Percentiles rank a stretch among this genome's conserved stretches.
Conservation (phyloP, 2,113 vertebrate genomes). For the Aphyosemion australe region DNA sequence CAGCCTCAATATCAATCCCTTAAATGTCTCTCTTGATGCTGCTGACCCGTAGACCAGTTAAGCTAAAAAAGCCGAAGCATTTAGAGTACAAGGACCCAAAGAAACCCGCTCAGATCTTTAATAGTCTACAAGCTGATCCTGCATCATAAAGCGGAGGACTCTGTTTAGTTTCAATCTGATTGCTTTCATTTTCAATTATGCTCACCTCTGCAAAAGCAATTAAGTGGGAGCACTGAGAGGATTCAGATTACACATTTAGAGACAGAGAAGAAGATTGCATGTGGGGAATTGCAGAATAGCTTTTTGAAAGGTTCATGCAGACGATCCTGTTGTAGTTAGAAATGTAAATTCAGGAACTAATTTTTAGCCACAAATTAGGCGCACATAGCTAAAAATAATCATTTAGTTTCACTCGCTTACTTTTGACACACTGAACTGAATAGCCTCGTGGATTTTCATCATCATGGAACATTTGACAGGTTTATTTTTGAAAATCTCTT, state of each 20-base stretch:
- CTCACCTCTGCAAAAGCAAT: constrained; percentile 52
- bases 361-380: constrained; percentile 4
- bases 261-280: constrained; percentile 7
- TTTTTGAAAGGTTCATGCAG: constrained; percentile 4
- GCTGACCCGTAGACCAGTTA: background rate
- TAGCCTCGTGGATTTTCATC: background rate
- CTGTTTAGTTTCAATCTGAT: constrained; percentile 37
- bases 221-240: constrained; percentile 24
- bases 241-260: constrained; percentile 41
- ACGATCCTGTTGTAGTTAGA: background rate
- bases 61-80: constrained; percentile 16
- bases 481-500: constrained; percentile 75
- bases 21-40: constrained; percentile 3
- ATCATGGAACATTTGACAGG: constrained; percentile 59
- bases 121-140: constrained; percentile 28
- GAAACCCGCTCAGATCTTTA: constrained; percentile 9
- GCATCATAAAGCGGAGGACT: constrained; percentile 10
- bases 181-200: constrained; percentile 57
- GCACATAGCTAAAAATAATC: background rate
- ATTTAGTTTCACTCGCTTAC: constrained; percentile 7
- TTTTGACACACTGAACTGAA: constrained; percentile 12
- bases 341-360: background rate
- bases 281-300: background rate
- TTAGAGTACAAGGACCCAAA: background rate
- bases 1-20: constrained; percentile 6